phyloP scores from a whole-genome alignment of 2,113 vertebrate species.

The Bujurquina vittata region DNA sequence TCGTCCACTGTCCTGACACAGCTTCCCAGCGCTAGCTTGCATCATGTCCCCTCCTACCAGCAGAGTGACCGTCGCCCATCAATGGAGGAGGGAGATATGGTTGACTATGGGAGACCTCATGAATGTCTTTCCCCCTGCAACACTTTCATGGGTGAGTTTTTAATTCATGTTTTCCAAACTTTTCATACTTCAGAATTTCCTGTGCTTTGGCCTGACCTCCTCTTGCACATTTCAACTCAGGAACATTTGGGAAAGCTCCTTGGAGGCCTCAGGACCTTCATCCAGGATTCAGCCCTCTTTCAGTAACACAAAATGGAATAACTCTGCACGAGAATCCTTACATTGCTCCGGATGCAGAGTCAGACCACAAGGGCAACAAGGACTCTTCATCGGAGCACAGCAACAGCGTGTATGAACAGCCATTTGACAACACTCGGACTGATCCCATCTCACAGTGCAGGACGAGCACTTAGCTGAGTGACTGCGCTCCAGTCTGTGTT shows the following conservation, averaged over 20 bases:
- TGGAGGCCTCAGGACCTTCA: conserved; percentile 85
- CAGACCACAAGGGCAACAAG: conserved; percentile 78
- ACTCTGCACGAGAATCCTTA: conserved; percentile 76
- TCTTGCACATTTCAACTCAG: conserved; percentile 71
- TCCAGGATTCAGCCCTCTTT: conserved; percentile 59
- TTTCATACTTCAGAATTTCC: accelerated
- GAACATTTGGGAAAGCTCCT: conserved; percentile 93
- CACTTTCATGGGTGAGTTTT: conserved; percentile 89
- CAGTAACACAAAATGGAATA: conserved; percentile 64
- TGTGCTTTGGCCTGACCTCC: neutral
- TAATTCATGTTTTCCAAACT: neutral
- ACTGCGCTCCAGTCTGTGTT: conserved; percentile 9
- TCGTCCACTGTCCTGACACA: conserved; percentile 69
- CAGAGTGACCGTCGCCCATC: conserved; percentile 72
- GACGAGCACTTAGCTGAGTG: conserved; percentile 81
- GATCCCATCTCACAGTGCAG: conserved; percentile 73
- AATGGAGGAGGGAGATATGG: conserved; percentile 67
- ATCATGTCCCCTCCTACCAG: conserved; percentile 60
- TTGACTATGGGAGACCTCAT: conserved; percentile 72
- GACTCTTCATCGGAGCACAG: conserved; percentile 73
- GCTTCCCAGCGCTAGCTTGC: conserved; percentile 64
- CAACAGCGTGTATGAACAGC: conserved; percentile 77
- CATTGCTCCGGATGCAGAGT: conserved; percentile 77
- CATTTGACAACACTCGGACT: conserved; percentile 83
- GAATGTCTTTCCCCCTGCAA: conserved; percentile 71